Base-by-base conservation (phyloP, 2,797 vertebrate species). In the Brachyalestes nurse region DNA sequence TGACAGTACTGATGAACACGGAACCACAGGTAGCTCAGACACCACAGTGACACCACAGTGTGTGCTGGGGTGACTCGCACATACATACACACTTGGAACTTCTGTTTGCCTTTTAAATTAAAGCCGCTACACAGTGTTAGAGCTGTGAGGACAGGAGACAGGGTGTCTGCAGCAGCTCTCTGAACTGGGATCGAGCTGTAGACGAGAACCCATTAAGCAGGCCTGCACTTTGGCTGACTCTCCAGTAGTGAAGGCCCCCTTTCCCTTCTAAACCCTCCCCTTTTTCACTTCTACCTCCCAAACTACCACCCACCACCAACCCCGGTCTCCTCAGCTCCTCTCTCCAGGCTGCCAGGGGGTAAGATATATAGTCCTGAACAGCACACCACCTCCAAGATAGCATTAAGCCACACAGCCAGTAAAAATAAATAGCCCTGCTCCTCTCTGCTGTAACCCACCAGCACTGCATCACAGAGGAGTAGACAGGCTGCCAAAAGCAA, bases 221-320 rank as follows among this genome's bases (percentile, higher is more conserved):
- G 76, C 84, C 89, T 94, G 93, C 89, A 92, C 93, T 94, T 93
- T 95, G 93, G 94, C 95, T 95, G 94, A 94, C 93, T 93, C 92
- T 86, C 81, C 82, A 84, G 78, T 82, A 90, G 81, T 86, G 87
- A 82, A 89, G 88, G 83, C 88, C 85, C 83, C 77, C 77, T 84
- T 79, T 79, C 67, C 78, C n/a, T 25, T 65, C 40, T 69, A 84
- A 84, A 16, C 23, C 38, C 73, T 77, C 73, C 84, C 80, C n/a
- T n/a, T 65, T 53, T 84, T 86, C 74, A 80, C 75, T 83, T 85
- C 79, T 81, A 60, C 75, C 71, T 19, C 75, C 40, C 49, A 47
- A 47, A 47, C 45, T 8, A 47, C 45, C 45, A 34, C 45, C 12
- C 45, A 47, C 42, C 42, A 10, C 42, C 42, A 1, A 45, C 12